Evolutionary conservation across 2,888 invertebrate species (phyloP).

Genomic region (Hyppa rectilinea): DNA sequence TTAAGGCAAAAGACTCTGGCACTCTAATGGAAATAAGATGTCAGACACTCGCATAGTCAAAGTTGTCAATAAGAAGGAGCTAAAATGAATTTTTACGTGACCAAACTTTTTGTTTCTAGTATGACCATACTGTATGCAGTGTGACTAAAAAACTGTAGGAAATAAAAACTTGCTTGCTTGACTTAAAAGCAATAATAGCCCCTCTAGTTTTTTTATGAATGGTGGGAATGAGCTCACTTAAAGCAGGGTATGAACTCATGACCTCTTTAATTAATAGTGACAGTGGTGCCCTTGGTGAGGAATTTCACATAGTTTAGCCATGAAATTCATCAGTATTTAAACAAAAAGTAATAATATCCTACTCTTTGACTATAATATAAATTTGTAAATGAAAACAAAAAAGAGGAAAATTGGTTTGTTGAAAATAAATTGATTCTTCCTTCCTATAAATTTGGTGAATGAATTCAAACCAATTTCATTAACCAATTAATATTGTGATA

Average conservation of each 20-base stretch:
- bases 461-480: not conserved
- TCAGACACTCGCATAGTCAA: not conserved
- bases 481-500: not conserved
- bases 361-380: not conserved
- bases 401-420: not conserved
- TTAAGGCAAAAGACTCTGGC: not conserved
- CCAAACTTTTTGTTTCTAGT: not conserved
- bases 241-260: conserved; percentile 37
- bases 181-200: not conserved
- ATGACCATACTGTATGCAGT: not conserved
- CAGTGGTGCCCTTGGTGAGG: not conserved
- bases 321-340: not conserved
- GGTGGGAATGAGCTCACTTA: conserved; percentile 37
- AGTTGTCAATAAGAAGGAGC: not conserved
- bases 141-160: not conserved
- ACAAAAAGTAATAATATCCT: not conserved
- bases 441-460: conserved; percentile 15
- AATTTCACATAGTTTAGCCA: conserved; percentile 8
- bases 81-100: not conserved
- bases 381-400: not conserved
- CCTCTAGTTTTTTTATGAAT: conserved; percentile 23
- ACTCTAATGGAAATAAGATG: not conserved
- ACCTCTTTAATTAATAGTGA: conserved; percentile 38
- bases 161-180: not conserved
- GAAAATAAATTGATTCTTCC: not conserved